Base-by-base conservation (phyloP, 1,140 invertebrate species). In the Caenorhabditis inopinata region DNA sequence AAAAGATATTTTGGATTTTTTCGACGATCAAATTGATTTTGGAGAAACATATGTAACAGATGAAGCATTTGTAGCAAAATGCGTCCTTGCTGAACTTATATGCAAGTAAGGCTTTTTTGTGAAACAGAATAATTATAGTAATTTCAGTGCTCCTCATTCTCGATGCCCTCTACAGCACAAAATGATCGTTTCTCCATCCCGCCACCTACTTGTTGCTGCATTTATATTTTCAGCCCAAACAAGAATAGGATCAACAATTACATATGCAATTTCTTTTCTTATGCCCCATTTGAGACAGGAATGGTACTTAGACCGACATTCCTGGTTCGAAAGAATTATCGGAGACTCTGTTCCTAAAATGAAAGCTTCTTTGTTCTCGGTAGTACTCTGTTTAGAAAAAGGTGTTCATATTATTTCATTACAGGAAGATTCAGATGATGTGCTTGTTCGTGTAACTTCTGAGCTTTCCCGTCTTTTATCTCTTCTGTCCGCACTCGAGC, bases 141-240 rank as follows among this genome's bases (percentile, higher is more conserved):
- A 18, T 53, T 46, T 51, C 23, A 78, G 32, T 62, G 82, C 46
- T 80, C 82, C 45, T 27, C 84, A 78, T 53, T 83, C 32, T 46
- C 82, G 35, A 35, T 81, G 58, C 32, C 82, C 82, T 23, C 75
- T 83, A 16, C 58, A 84, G 16, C 82, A 83, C 76, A 83, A 83
- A 45, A 46, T 83, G 79, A 77, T 76, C 5, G 51, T 83, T 12
- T 51, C 83, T 2, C 79, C 82, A 11, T 77, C 53, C 9, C 25
- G 82, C 9, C 47, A 76, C 14, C 25, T 83, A 4, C 12, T 82
- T 2, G 74, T 76, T 4, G 49, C 48, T 23, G 84, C 79, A 1
- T 83, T 58, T 38, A 73, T 83, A 21, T 83, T 83, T 47, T 81
- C 79, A 9, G 79, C 75, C 25, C 74, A 76, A 25, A 46, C 27